phyloP scores from a whole-genome alignment of 1,140 invertebrate genomes.

The Ooceraea biroi region DNA sequence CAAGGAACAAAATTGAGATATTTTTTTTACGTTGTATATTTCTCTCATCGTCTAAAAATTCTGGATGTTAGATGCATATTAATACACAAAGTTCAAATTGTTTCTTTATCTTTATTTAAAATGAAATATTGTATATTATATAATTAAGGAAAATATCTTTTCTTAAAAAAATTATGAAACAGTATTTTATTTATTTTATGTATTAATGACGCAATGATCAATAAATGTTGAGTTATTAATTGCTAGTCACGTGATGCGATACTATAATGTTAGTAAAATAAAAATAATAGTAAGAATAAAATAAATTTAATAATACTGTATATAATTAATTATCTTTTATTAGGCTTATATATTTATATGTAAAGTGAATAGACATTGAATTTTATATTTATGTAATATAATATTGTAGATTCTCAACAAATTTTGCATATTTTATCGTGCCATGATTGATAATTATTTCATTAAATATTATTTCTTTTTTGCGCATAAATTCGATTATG shows the following conservation, averaged over 20 bases:
- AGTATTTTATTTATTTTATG: no score
- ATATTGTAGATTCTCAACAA: neutral
- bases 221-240: slow-evolving; percentile 44
- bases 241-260: slow-evolving; percentile 16
- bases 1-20: neutral
- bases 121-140: no score
- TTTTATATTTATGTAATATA: neutral
- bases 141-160: no score
- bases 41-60: neutral
- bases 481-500: no score
- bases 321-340: slow-evolving; percentile 23
- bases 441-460: neutral
- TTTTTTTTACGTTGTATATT: neutral
- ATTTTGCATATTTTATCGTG: neutral
- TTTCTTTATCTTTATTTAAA: no score
- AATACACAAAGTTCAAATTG: no score
- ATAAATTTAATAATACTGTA: slow-evolving; percentile 26
- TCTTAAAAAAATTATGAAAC: no score
- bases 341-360: no score
- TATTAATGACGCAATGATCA: slow-evolving; percentile 20
- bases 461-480: neutral
- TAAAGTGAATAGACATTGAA: no score
- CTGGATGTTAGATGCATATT: no score
- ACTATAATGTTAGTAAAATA: slow-evolving; percentile 37
- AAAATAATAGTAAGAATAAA: slow-evolving; percentile 16